Evolutionary conservation across 2,113 vertebrate species (phyloP), one percentile per base, ranked within the genome.

Genomic region (Lasiurus borealis): DNA sequence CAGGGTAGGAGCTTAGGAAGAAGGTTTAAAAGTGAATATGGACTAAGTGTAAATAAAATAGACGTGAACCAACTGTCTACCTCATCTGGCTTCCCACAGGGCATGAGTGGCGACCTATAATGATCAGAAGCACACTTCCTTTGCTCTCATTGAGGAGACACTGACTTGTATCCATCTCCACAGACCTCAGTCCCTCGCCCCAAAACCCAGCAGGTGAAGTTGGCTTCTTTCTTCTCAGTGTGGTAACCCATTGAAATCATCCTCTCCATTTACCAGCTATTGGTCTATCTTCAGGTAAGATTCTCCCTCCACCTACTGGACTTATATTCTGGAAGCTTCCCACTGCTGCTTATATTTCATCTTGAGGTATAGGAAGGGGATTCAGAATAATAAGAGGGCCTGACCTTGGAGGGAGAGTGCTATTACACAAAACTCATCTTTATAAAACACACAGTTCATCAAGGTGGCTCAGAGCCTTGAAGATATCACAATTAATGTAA

Each of bases 41-140:
- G 46, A 85, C n/a, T 36, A 44, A 40, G 19, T 84, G 8, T 59
- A 15, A 86, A 19, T 31, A 13, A 77, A 59, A 93, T 44, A 57
- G 5, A 78, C 0, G 4, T 50, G 50, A 78, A 25, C n/a, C 19
- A 7, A 2, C 18, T 19, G 2, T 8, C 6, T 13, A 3, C 46
- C 10, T 40, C 27, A 0, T 5, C 34, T 46, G 23, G 15, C 12
- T 6, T 36, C 54, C 15, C 40, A 13, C 1, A 0, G 14, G 18
- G 5, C 6, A 64, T 12, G 2, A 15, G 1, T 1, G 10, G 14
- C 9, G 23, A 68, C n/a, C n/a, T 80, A 0, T 34, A n/a, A 31
- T 8, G 7, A 15, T 50, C 85, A 76, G 16, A 82, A 16, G 9
- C 15, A 66, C 15, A 15, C 2, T 48, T 21, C 6, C 19, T 50